These are phyloP conservation scores for Platalea minor DNA, from an alignment of 2,797 vertebrate genomes.

Conservation along the genomic window DNA sequence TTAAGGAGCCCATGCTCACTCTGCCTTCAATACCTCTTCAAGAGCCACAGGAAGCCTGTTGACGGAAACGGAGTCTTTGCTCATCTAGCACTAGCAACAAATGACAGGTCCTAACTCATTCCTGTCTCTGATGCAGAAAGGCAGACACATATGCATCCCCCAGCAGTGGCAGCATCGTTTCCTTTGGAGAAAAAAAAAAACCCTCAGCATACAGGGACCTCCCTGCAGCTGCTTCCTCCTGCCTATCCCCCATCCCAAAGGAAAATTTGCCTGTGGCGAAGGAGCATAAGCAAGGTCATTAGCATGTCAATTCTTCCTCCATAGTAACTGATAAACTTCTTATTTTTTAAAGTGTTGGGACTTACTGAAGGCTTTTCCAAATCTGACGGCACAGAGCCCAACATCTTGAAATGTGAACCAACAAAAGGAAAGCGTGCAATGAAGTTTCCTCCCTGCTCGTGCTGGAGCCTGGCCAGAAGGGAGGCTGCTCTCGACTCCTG, in stretches of 20 bases:
- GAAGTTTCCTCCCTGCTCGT: accelerated
- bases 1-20: neutral
- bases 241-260: neutral
- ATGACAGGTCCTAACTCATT: neutral
- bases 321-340: neutral
- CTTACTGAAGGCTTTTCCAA: neutral
- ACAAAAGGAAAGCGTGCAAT: accelerated
- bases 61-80: neutral
- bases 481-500: neutral
- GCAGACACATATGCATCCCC: neutral
- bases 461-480: neutral
- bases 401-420: neutral
- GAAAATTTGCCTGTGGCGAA: neutral
- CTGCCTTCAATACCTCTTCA: neutral
- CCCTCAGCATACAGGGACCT: neutral
- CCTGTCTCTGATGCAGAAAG: neutral
- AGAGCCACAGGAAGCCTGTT: neutral
- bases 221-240: slow-evolving; percentile 51
- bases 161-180: neutral
- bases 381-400: neutral
- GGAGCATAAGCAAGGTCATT: neutral
- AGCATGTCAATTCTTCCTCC: neutral
- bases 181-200: neutral
- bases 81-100: neutral
- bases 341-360: neutral